Base-by-base conservation (phyloP, 2,888 invertebrate genomes). In the Celastrina argiolus region DNA sequence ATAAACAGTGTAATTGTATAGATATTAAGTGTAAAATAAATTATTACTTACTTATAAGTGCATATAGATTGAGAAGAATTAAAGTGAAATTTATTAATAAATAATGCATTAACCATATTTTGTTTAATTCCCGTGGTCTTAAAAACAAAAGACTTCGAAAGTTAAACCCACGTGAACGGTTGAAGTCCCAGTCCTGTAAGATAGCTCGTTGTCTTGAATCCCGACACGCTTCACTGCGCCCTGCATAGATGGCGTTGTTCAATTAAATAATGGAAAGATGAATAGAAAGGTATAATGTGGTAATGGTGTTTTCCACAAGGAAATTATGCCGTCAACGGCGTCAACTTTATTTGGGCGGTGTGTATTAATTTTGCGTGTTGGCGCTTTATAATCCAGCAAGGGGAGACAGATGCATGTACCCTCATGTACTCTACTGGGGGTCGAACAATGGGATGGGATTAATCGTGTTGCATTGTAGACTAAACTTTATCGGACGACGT, bases 41-140 rank as follows among this genome's bases (percentile, higher is more conserved):
- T 88, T 89, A 91, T 90, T 89, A 84, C 78, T 86, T 77, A 76
- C 79, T 78, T 81, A 74, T 88, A 89, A 88, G 87, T 84, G 85
- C 83, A 84, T 85, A 88, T 87, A 88, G 88, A 85, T 83, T 84
- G 88, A 85, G 82, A 80, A 87, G 82, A 88, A 51, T 85, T 83
- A 88, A 88, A 87, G 87, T 89, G 89, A 90, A 89, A 87, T 84
- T 88, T 87, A 88, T 84, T 85, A 90, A 89, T 91, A 91, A 91
- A 91, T 88, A 89, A 85, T 84, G 87, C 87, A 91, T 89, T 90
- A 89, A 86, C 84, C 87, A 88, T 68, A 18, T 63, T 67, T 70
- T 70, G 73, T 73, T 74, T 74, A 68, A 70, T 61, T 72, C 74
- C 31, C 45, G 2, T 10, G 2, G 18, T 16, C 18, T 45, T 18